Evolutionary conservation across 2,797 vertebrate species (phyloP), one percentile per base, ranked within the genome.

Genomic region (Tenualosa ilisha): DNA sequence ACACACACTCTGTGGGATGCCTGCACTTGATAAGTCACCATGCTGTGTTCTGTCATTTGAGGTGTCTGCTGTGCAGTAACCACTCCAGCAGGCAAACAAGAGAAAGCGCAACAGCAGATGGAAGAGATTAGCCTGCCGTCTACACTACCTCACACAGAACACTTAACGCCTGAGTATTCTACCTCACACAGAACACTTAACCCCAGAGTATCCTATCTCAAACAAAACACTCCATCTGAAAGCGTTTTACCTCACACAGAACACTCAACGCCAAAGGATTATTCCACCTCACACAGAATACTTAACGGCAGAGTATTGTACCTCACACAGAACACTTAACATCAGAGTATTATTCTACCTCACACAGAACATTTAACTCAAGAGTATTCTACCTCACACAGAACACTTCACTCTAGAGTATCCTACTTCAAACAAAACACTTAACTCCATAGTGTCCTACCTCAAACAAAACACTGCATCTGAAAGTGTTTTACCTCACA

Each of bases 81-180:
- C 90, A 91, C 90, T 92, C 93, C 94, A 91, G 91, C 93, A 91
- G 88, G 90, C 92, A 93, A 91, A 91, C 91, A 89, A 91, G 90
- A 92, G 92, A 94, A 95, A 94, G 94, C 91, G 92, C 93, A 91
- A 92, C 89, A 92, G 88, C 95, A 95, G 92, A 95, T 95, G 95
- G 93, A 91, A 94, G 89, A 95, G 93, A 95, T 96, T 94, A 95
- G 91, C 91, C 92, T 88, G 31, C 68, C 31, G 13, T 91, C 93
- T 95, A 93, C 91, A 94, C 65, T 63, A 63, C 61, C 61, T 63
- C 61, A 63, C 61, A 63, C 61, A 63, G 61, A 63, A 63, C 22
- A 63, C 61, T 63, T n/a, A 4, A 46, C 92, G 93, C 9, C 92
- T 91, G 83, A 92, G 91, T 15, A 79, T 51, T 87, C 83, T 83